Evolutionary conservation across 2,113 vertebrate genomes (phyloP), one percentile per base, ranked within the genome.

Genomic region (Lynx canadensis): DNA sequence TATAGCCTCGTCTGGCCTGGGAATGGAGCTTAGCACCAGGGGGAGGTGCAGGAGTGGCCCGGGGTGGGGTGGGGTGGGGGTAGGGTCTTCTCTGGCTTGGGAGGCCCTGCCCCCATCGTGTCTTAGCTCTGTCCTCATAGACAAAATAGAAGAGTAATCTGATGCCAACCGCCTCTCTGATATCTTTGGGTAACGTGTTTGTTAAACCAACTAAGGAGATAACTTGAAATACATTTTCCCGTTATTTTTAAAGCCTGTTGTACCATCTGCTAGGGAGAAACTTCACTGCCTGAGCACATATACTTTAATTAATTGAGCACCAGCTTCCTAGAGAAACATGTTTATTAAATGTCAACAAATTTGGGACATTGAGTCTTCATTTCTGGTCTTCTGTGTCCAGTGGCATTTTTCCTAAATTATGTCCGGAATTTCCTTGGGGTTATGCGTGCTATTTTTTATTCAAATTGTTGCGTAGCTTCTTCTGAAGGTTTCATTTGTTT

Each of bases 301-400:
- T n/a, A 97, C 92, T 97, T 96, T 83, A 97, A 97, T 96, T 96
- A 96, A 91, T 71, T 52, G 85, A 97, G 95, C 57, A 83, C 93
- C 21, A 33, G 95, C 63, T 95, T 97, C 95, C 69, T 96, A 90
- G 97, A 93, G 97, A 93, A 98, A 89, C 96, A 97, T 96, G 94
- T 98, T 98, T 90, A 95, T 97, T 98, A 99, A 98, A 98, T 98
- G 97, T 98, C 98, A 98, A 74, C 97, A 97, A 91, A 89, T 82
- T 96, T 93, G 89, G 95, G 95, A 95, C 98, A 97, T 98, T 96
- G 96, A 97, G 92, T 98, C 95, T 98, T 98, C 89, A 57, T 84
- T 97, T 96, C 97, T 98, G 87, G 65, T 97, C 52, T 98, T 98
- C 97, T 95, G 76, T 94, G 95, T 97, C 97, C 96, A 86, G 96